These are phyloP conservation scores for Laticauda laticaudata DNA, from an alignment of 2,113 vertebrate genomes.

Conservation along the genomic window DNA sequence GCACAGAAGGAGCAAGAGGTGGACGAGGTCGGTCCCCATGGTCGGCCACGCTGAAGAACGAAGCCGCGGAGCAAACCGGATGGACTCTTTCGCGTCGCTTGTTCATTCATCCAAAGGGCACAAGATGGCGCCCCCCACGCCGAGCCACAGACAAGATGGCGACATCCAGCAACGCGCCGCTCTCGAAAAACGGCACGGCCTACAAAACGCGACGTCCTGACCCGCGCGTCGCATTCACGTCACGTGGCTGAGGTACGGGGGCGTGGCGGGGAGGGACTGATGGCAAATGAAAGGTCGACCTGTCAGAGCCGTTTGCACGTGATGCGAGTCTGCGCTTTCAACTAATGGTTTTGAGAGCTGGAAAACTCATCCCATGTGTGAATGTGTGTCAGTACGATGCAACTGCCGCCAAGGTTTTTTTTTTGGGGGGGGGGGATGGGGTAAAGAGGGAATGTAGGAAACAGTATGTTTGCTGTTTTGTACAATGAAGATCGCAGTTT, in stretches of 20 bases:
- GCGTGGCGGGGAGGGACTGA: not conserved
- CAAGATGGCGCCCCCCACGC: slow-evolving; percentile 57
- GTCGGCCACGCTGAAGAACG: slow-evolving; percentile 9
- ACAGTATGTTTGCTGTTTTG: not conserved
- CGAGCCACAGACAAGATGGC: slow-evolving; percentile 31
- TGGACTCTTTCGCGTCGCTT: slow-evolving; percentile 33
- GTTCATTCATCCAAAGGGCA: slow-evolving; percentile 32
- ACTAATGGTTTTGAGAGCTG: not conserved
- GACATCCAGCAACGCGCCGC: not conserved
- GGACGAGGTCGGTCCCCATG: slow-evolving; percentile 63
- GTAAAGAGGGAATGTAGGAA: not conserved
- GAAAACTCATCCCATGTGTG: not conserved
- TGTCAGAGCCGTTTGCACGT: not conserved
- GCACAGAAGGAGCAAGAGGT: slow-evolving; percentile 60
- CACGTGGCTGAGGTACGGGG: not conserved
- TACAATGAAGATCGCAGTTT: not conserved
- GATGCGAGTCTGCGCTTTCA: not conserved
- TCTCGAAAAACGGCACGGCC: not conserved
- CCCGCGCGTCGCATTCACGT: not conserved
- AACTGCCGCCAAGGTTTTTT: not conserved
- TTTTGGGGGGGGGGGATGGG: not conserved
- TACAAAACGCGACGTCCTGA: not conserved
- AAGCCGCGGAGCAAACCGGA: slow-evolving; percentile 45
- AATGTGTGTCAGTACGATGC: not conserved
- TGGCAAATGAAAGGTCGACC: not conserved